A percentile compares a stretch with the other conserved stretches of the same genome.
Conservation (phyloP, 2,888 invertebrate genomes). For the Melolontha melolontha region DNA sequence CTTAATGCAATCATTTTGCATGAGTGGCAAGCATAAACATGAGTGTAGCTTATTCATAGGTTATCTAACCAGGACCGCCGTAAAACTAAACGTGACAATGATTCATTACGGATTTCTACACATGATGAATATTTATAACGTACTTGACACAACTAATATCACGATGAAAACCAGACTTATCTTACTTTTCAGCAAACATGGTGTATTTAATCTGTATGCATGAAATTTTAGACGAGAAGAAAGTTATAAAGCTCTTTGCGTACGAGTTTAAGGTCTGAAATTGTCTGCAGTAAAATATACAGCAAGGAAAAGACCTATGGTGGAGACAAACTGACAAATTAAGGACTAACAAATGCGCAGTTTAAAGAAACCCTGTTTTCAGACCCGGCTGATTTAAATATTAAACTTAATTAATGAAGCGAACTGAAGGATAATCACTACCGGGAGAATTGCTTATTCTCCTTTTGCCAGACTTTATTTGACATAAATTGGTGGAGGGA, state of each 20-base stretch:
- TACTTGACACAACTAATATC: constrained; percentile 24
- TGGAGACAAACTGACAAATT: constrained; percentile 29
- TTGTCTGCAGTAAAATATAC: constrained; percentile 14
- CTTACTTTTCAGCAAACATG: constrained; percentile 14
- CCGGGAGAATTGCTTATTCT: constrained; percentile 24
- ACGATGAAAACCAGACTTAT: constrained; percentile 18
- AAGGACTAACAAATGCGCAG: constrained; percentile 32
- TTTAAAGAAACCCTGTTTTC: constrained; percentile 27
- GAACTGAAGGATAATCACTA: constrained; percentile 36
- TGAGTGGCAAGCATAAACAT: constrained; percentile 7
- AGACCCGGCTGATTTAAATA: constrained; percentile 35
- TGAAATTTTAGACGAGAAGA: constrained; percentile 16
- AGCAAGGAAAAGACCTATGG: constrained; percentile 10
- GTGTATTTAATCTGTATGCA: constrained; percentile 30
- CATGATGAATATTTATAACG: constrained; percentile 31
- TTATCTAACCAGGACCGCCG: constrained; percentile 4
- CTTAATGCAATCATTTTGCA: constrained; percentile 20
- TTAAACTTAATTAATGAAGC: constrained; percentile 38
- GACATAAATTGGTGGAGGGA: constrained; percentile 1
- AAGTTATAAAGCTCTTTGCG: constrained; percentile 25
- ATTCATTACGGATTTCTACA: constrained; percentile 31
- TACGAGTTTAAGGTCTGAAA: constrained; percentile 21
- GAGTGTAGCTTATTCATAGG: constrained; percentile 8
- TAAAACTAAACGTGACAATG: constrained; percentile 32
- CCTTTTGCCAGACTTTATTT: constrained; percentile 18